These are phyloP conservation scores for Melinopterus prodromus DNA, from an alignment of 2,888 invertebrate genomes.

Conservation along the genomic window DNA sequence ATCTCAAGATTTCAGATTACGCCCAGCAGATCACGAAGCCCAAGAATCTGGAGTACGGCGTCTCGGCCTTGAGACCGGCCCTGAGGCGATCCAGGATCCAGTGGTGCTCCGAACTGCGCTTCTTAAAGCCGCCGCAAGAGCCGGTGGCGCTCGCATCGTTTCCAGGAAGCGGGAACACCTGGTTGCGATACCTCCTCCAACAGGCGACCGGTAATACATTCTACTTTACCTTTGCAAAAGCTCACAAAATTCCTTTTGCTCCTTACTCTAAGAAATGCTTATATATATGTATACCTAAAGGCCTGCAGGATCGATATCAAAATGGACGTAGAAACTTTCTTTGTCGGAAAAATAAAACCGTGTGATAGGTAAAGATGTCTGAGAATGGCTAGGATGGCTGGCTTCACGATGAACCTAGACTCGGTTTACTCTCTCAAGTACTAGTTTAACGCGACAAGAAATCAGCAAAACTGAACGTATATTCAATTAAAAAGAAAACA, in stretches of 20 bases:
- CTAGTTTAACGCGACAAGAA: no score
- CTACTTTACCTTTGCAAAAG: slow-evolving; percentile 27
- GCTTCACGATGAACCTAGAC: no score
- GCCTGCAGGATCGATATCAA: not conserved
- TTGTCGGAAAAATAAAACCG: not conserved
- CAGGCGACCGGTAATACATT: slow-evolving; percentile 73
- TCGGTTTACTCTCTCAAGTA: no score
- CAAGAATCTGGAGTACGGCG: slow-evolving; percentile 49
- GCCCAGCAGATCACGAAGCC: slow-evolving; percentile 35
- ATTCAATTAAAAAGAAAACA: no score
- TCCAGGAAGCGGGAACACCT: slow-evolving; percentile 87
- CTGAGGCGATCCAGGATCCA: slow-evolving; percentile 55
- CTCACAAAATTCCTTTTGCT: slow-evolving; percentile 15
- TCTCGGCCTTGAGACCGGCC: slow-evolving; percentile 52
- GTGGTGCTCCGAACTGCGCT: slow-evolving; percentile 66
- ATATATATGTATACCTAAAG: not conserved
- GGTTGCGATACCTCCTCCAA: slow-evolving; percentile 81
- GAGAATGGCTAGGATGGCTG: not conserved
- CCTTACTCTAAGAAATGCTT: not conserved
- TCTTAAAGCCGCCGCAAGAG: slow-evolving; percentile 61
- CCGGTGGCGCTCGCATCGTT: slow-evolving; percentile 77
- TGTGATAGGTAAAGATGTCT: not conserved
- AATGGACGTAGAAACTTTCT: not conserved
- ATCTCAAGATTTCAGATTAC: slow-evolving; percentile 37
- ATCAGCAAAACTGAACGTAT: no score